phyloP scores from a whole-genome alignment of 1,140 invertebrate genomes.

The Fopius arisanus region DNA sequence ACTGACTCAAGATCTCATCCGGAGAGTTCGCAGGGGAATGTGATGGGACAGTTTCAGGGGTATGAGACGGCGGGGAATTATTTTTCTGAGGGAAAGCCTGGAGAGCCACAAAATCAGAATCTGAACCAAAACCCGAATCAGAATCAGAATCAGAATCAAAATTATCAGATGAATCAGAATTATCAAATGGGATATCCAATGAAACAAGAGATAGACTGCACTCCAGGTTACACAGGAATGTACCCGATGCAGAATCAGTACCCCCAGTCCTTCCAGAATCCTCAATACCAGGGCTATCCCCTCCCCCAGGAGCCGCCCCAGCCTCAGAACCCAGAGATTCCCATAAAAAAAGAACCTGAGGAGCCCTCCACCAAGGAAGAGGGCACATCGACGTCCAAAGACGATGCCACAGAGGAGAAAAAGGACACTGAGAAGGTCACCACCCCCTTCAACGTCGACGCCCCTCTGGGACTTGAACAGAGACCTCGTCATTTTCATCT shows the following conservation, averaged over 20 bases:
- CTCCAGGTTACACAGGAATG: no score
- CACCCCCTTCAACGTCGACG: slow-evolving; percentile 55
- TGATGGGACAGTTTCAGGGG: slow-evolving; percentile 42
- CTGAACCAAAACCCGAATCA: no score
- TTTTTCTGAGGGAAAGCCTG: slow-evolving; percentile 37
- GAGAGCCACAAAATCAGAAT: slow-evolving; percentile 35
- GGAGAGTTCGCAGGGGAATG: slow-evolving; percentile 23
- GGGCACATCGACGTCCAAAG: slow-evolving; percentile 48
- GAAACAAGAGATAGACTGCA: slow-evolving; percentile 45
- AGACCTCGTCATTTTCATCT: slow-evolving; percentile 84
- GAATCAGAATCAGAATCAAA: slow-evolving; percentile 21
- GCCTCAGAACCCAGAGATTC: slow-evolving; percentile 31
- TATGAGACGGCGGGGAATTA: slow-evolving; percentile 47
- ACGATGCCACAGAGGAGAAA: slow-evolving; percentile 65
- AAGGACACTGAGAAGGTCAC: slow-evolving; percentile 47
- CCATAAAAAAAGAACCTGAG: slow-evolving; percentile 48
- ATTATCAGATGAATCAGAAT: slow-evolving; percentile 40
- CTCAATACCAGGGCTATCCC: slow-evolving; percentile 16
- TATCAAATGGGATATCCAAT: slow-evolving; percentile 43
- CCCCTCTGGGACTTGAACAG: slow-evolving; percentile 53
- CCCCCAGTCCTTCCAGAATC: slow-evolving; percentile 17
- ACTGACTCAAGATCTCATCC: slow-evolving; percentile 42
- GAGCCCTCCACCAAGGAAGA: slow-evolving; percentile 47
- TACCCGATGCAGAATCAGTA: slow-evolving; percentile 42
- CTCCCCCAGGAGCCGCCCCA: slow-evolving; percentile 38